phyloP scores from a whole-genome alignment of 2,797 vertebrate species.

The Dromococcyx pavoninus region DNA sequence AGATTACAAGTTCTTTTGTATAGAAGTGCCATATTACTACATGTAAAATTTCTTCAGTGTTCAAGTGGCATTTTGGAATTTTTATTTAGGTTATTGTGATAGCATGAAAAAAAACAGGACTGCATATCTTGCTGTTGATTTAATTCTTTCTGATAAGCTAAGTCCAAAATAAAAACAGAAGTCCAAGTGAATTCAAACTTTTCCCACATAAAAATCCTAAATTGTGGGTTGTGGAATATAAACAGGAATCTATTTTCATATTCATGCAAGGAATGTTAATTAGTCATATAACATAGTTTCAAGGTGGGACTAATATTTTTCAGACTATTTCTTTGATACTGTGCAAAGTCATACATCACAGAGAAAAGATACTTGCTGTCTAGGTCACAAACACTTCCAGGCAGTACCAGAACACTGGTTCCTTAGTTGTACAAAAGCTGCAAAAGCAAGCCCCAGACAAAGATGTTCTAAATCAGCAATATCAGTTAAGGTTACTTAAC shows the following conservation, averaged over 20 bases:
- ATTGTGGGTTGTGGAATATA: background rate
- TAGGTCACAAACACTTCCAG: background rate
- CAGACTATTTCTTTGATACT: background rate
- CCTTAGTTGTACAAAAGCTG: background rate
- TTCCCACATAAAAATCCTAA: background rate
- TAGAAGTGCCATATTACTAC: background rate
- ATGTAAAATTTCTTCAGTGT: background rate
- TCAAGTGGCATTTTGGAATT: background rate
- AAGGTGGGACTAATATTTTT: background rate
- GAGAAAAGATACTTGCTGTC: background rate
- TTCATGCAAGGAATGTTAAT: background rate
- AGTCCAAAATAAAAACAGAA: background rate
- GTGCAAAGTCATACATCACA: background rate
- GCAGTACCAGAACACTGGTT: background rate
- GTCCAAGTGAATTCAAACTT: background rate
- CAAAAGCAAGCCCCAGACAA: background rate
- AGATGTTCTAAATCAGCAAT: slow-evolving; percentile 14
- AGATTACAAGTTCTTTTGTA: background rate
- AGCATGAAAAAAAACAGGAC: background rate
- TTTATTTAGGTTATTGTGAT: background rate
- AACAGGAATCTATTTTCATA: background rate
- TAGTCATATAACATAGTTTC: background rate
- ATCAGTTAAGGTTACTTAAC: slow-evolving; percentile 39
- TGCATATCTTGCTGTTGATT: background rate
- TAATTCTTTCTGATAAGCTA: background rate